Evolutionary conservation across 2,797 vertebrate species (phyloP).

Genomic region (Hyperoplus lanceolatus): DNA sequence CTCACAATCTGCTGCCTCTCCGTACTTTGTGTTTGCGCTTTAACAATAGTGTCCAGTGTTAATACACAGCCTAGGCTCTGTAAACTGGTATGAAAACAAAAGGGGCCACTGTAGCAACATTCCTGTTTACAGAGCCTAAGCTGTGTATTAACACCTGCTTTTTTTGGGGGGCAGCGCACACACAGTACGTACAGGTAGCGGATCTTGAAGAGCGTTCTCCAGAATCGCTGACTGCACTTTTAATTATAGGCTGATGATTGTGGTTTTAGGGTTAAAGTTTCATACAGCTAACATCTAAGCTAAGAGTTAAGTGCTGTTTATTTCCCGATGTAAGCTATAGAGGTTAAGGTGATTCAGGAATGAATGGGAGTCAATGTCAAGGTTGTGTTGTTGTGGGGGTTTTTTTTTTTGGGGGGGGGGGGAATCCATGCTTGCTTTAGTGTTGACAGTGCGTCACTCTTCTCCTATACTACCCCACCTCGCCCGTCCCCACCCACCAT

Average conservation of each 20-base stretch:
- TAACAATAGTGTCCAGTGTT: too few relatives aligned
- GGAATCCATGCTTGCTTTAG: constrained; percentile 83
- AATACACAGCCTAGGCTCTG: too few relatives aligned
- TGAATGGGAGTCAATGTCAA: constrained; percentile 8
- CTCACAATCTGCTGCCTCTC: too few relatives aligned
- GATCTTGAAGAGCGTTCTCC: too few relatives aligned
- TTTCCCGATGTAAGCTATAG: background rate
- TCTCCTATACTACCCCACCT: constrained; percentile 82
- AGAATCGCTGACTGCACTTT: background rate
- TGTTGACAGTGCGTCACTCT: constrained; percentile 92
- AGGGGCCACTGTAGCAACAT: too few relatives aligned
- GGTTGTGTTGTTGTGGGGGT: background rate
- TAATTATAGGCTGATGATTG: constrained; percentile 7
- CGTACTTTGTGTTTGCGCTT: too few relatives aligned
- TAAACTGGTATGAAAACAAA: too few relatives aligned
- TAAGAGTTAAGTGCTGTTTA: constrained; percentile 16
- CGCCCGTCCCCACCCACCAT: constrained; percentile 53
- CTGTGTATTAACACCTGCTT: too few relatives aligned
- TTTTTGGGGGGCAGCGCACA: too few relatives aligned
- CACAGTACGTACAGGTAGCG: too few relatives aligned
- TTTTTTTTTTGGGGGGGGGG: constrained; percentile 80
- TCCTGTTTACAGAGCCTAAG: too few relatives aligned
- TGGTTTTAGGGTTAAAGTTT: constrained; percentile 20
- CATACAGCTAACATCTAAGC: background rate
- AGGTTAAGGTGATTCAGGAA: constrained; percentile 7